Conservation (phyloP, 2,888 invertebrate species). For the Stenoptilia bipunctidactyla region DNA sequence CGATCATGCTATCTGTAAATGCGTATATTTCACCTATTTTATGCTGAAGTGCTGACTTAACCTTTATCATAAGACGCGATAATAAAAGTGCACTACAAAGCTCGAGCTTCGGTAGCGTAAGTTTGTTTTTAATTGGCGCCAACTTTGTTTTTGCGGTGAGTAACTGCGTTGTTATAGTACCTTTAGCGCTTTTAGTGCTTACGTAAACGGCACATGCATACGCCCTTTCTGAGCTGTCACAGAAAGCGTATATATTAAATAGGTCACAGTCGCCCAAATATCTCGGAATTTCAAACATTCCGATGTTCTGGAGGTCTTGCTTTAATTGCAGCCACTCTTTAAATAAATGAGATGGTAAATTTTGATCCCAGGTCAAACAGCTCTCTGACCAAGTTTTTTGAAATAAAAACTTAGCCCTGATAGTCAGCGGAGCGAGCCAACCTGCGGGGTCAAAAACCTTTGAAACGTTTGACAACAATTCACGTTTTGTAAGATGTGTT, state of each 20-base stretch:
- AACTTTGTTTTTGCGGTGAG: constrained; percentile 1
- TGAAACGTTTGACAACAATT: constrained; percentile 10
- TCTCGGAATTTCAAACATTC: constrained; percentile 4
- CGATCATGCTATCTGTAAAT: constrained; percentile 11
- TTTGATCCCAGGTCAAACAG: not conserved
- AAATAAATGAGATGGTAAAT: constrained; percentile 1
- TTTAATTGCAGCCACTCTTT: constrained; percentile 7
- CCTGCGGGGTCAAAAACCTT: constrained; percentile 13
- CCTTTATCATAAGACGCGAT: not conserved
- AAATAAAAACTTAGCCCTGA: constrained; percentile 9
- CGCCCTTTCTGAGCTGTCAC: constrained; percentile 1
- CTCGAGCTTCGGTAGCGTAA: not conserved
- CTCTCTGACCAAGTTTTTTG: constrained; percentile 6
- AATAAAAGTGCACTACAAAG: not conserved
- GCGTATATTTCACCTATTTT: constrained; percentile 4
- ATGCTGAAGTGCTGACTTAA: not conserved
- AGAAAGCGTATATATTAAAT: constrained; percentile 8
- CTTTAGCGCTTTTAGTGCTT: not conserved
- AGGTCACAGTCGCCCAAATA: constrained; percentile 2
- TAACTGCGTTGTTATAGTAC: not conserved
- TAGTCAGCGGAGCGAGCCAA: constrained; percentile 9
- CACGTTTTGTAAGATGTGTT: constrained; percentile 4
- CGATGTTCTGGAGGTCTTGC: constrained; percentile 4
- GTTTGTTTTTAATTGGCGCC: not conserved
- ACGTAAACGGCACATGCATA: constrained; percentile 9